Percentiles rank a stretch among this genome's conserved stretches.
Evolutionary conservation across 2,113 vertebrate species (phyloP).

Genomic region (Harpagus bidentatus): DNA sequence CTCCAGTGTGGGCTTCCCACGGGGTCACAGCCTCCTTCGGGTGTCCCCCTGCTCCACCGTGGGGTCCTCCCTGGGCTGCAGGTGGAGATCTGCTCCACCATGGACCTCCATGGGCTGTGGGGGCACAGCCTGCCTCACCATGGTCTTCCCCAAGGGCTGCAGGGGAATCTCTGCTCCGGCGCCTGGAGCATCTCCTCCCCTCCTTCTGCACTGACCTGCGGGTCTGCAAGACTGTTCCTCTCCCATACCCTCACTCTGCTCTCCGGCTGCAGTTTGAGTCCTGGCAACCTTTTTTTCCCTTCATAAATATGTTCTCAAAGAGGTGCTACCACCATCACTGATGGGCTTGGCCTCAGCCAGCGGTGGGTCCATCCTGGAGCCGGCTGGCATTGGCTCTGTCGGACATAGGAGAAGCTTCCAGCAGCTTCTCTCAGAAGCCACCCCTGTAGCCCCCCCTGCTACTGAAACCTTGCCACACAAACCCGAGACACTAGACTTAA

Average conservation of each 20-base stretch:
- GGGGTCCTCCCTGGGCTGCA: neutral
- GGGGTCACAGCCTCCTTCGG: neutral
- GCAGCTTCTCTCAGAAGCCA: neutral
- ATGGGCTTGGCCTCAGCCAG: fast-evolving
- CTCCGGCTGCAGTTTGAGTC: neutral
- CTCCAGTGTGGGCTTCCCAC: too few species aligned
- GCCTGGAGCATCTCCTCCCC: neutral
- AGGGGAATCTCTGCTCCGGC: fast-evolving
- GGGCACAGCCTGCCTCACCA: fast-evolving
- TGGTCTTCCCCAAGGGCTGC: fast-evolving
- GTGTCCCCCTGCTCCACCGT: fast-evolving
- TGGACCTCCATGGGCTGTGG: neutral
- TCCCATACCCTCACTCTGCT: neutral
- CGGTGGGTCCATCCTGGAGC: fast-evolving
- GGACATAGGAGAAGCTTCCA: neutral
- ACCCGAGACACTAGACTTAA: neutral
- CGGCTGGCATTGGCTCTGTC: neutral
- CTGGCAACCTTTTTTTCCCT: neutral
- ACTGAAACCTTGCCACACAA: neutral
- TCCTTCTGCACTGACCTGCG: neutral
- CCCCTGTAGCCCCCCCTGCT: fast-evolving
- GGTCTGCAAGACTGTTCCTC: neutral
- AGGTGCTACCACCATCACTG: fast-evolving
- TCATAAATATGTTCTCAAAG: neutral
- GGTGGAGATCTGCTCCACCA: neutral